These are phyloP conservation scores for Malurus splendens DNA, from an alignment of 2,797 vertebrate species.

Conservation along the genomic window DNA sequence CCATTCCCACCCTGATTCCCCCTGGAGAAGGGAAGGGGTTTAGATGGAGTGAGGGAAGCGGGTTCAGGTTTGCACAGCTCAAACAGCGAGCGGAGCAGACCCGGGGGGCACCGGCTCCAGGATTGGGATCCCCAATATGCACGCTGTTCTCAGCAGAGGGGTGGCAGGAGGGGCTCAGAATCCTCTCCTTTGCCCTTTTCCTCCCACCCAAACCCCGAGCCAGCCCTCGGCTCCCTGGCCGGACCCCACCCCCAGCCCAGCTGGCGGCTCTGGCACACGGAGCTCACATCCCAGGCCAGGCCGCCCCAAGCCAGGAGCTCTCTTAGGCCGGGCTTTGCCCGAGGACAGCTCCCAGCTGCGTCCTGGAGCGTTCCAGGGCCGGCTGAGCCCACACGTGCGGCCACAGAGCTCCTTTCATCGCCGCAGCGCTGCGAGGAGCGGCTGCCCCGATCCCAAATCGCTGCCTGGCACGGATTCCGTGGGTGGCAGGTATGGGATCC, in stretches of 20 bases:
- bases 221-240: background rate
- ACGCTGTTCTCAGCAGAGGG: background rate
- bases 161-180: background rate
- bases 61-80: background rate
- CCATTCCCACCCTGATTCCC: background rate
- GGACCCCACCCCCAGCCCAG: background rate
- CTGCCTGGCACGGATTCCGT: background rate
- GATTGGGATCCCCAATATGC: background rate
- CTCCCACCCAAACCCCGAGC: background rate
- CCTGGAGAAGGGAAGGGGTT: background rate
- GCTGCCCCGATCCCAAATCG: background rate
- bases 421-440: background rate
- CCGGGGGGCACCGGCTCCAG: background rate
- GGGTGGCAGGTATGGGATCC: background rate
- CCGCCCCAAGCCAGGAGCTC: background rate
- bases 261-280: background rate
- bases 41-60: background rate
- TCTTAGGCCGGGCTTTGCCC: background rate
- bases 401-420: background rate
- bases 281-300: background rate
- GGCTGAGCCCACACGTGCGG: background rate
- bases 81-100: no score
- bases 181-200: background rate
- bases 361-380: background rate
- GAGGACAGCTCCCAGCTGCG: background rate